Conservation (phyloP, 2,113 vertebrate genomes). For the Thomomys bottae region DNA sequence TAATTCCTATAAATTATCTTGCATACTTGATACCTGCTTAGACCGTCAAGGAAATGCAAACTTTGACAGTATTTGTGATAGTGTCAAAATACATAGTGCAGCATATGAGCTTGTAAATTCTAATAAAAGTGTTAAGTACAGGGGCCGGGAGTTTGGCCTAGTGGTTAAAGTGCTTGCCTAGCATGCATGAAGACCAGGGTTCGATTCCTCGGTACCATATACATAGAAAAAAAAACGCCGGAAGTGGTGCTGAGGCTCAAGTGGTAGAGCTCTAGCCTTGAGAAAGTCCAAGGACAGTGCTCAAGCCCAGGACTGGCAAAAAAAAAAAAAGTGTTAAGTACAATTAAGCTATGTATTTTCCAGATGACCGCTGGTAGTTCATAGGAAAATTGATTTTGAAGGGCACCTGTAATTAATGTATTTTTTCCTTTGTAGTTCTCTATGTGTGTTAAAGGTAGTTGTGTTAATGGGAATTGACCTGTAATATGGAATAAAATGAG, state of each 20-base stretch:
- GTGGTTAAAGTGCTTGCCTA: too few relatives aligned
- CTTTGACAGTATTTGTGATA: background rate
- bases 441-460: background rate
- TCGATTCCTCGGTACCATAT: too few relatives aligned
- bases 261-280: too few relatives aligned
- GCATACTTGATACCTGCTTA: background rate
- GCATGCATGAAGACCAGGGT: too few relatives aligned
- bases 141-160: too few relatives aligned
- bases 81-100: background rate
- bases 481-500: background rate
- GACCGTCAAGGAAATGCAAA: background rate
- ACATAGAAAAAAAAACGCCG: too few relatives aligned
- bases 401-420: background rate
- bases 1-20: background rate
- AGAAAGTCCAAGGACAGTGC: too few relatives aligned
- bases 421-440: background rate
- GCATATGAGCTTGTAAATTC: background rate
- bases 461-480: background rate
- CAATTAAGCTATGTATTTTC: background rate
- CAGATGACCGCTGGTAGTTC: background rate
- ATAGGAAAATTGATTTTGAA: constrained; percentile 9
- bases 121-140: constrained; percentile 1
- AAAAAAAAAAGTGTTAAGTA: background rate
- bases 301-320: too few relatives aligned
- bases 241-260: too few relatives aligned